Evolutionary conservation across 2,113 vertebrate genomes (phyloP).

Genomic region (Cyprinodon brontotheroides): DNA sequence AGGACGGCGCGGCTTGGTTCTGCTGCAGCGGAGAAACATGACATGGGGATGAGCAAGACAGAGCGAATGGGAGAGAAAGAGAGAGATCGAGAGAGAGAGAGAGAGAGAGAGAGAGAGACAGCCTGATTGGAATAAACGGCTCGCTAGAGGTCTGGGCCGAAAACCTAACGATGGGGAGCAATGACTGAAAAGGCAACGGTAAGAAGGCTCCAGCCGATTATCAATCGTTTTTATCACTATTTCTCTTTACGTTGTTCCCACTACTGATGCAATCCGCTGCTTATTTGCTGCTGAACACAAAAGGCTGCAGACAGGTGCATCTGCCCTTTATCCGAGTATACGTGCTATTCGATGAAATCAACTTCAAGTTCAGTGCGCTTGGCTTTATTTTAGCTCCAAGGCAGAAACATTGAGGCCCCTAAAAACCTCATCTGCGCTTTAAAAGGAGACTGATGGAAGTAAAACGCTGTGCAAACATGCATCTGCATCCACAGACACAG

Average conservation of each 20-base stretch:
- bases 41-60: conserved; percentile 77
- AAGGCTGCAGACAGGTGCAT: conserved; percentile 76
- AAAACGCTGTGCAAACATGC: conserved; percentile 52
- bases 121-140: conserved; percentile 67
- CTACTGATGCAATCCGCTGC: conserved; percentile 37
- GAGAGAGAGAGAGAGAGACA: conserved; percentile 17
- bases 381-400: conserved; percentile 48
- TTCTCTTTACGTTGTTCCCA: neutral
- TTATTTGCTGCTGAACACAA: conserved; percentile 64
- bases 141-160: conserved; percentile 60
- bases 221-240: neutral
- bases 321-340: conserved; percentile 61
- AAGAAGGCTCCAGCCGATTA: conserved; percentile 48
- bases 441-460: conserved; percentile 22
- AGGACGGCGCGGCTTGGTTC: conserved; percentile 77
- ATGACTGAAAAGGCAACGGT: conserved; percentile 74
- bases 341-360: conserved; percentile 66
- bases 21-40: conserved; percentile 83
- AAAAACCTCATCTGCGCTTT: conserved; percentile 28
- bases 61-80: conserved; percentile 3
- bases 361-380: conserved; percentile 50
- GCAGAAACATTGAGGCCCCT: conserved; percentile 41
- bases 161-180: conserved; percentile 63
- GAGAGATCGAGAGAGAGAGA: neutral
- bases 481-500: conserved; percentile 66